These are phyloP conservation scores for Lepilemur ruficaudatus DNA, from an alignment of 2,797 vertebrate species.

Conservation along the genomic window DNA sequence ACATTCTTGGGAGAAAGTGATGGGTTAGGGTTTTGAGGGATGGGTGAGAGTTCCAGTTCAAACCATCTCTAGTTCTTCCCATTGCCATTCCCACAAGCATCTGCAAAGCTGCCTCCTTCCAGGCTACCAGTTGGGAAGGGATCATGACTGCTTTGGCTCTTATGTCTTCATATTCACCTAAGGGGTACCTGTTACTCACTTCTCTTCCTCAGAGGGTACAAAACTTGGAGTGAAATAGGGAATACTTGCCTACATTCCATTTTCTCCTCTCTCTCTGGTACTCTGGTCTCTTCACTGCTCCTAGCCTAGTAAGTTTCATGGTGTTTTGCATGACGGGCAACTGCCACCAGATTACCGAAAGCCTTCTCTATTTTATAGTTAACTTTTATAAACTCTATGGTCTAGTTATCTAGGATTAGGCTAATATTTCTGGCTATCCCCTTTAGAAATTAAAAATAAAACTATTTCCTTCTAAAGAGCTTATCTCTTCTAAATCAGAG, in stretches of 20 bases:
- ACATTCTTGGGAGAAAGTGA: neutral
- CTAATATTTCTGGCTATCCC: neutral
- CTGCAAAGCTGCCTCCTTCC: neutral
- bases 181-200: neutral
- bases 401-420: neutral
- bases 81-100: neutral
- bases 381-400: neutral
- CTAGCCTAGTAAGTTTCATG: neutral
- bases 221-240: neutral
- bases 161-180: neutral
- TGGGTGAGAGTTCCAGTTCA: neutral
- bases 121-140: neutral
- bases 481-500: neutral
- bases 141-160: neutral
- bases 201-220: neutral
- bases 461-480: neutral
- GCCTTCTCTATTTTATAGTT: neutral
- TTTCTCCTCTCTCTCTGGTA: neutral
- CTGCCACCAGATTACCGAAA: neutral
- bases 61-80: neutral
- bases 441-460: constrained; percentile 39
- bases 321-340: neutral
- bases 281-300: neutral
- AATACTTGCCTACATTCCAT: neutral
- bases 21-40: neutral